A percentile compares a stretch with the other conserved stretches of the same genome.
These are phyloP conservation scores for Pempheris klunzingeri DNA, from an alignment of 2,797 vertebrate genomes.

Conservation along the genomic window DNA sequence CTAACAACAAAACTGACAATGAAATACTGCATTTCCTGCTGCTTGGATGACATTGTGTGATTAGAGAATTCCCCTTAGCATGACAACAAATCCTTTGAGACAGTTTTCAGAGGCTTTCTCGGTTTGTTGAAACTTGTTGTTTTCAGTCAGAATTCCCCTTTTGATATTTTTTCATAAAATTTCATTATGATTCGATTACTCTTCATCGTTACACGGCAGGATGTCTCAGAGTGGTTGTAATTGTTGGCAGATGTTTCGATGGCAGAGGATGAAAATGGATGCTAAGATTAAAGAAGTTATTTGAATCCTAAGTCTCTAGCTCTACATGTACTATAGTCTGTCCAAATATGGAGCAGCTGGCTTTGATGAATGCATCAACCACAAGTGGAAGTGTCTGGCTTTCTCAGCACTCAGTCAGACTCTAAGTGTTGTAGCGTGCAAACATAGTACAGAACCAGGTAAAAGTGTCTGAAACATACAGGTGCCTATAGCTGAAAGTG, in stretches of 20 bases:
- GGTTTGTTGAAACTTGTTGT: constrained; percentile 47
- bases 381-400: constrained; percentile 36
- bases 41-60: neutral
- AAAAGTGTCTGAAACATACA: constrained; percentile 14
- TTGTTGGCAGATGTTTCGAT: constrained; percentile 63
- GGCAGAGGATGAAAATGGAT: constrained; percentile 48
- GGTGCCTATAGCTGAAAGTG: neutral
- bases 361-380: constrained; percentile 39
- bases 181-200: constrained; percentile 46
- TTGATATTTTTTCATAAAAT: constrained; percentile 42
- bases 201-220: constrained; percentile 31
- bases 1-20: too few relatives aligned
- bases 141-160: constrained; percentile 47
- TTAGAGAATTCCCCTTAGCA: constrained; percentile 57
- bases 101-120: constrained; percentile 45
- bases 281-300: constrained; percentile 52
- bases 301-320: constrained; percentile 48
- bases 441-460: constrained; percentile 20
- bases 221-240: constrained; percentile 49
- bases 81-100: constrained; percentile 48
- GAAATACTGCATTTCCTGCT: constrained; percentile 30
- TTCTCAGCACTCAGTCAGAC: constrained; percentile 24
- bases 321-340: constrained; percentile 43
- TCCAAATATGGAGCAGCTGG: constrained; percentile 62
- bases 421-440: neutral